A percentile compares a stretch with the other conserved stretches of the same genome.
These are phyloP conservation scores for Brachionus rotundiformis DNA, from an alignment of 1,140 invertebrate genomes.

Conservation along the genomic window DNA sequence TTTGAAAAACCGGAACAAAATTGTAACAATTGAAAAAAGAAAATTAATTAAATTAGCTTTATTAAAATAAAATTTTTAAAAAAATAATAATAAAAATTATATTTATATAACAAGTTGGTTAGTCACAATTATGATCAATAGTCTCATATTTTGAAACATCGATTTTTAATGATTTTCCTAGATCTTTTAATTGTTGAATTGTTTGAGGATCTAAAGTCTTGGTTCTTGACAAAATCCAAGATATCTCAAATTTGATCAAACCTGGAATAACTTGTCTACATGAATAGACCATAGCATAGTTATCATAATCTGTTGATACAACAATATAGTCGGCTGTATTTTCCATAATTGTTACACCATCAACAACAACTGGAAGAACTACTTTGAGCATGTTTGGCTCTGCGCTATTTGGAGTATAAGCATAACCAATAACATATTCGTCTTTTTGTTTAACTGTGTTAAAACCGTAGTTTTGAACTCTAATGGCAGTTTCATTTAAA, in stretches of 20 bases:
- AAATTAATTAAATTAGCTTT: background rate
- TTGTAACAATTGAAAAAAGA: conserved; percentile 21
- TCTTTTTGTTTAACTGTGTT: conserved; percentile 48
- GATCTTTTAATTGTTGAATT: background rate
- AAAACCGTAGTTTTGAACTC: conserved; percentile 14
- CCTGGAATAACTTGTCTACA: conserved; percentile 45
- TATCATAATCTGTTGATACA: conserved; percentile 7
- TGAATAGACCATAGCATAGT: conserved; percentile 20
- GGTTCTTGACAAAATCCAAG: conserved; percentile 45
- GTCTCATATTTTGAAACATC: conserved; percentile 21
- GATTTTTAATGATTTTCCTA: background rate
- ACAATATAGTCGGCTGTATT: conserved; percentile 34
- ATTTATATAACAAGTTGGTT: background rate
- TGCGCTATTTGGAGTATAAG: background rate
- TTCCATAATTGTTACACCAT: background rate
- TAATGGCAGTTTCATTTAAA: conserved; percentile 32
- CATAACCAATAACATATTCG: background rate
- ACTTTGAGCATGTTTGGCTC: conserved; percentile 42
- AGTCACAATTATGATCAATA: conserved; percentile 31
- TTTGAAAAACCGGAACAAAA: conserved; percentile 4
- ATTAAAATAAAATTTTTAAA: background rate
- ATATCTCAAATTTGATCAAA: conserved; percentile 38
- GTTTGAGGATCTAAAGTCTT: conserved; percentile 23
- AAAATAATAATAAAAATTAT: background rate
- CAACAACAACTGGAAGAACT: conserved; percentile 28